A percentile compares a stretch with the other conserved stretches of the same genome.
phyloP scores from a whole-genome alignment of 2,113 vertebrate species.

The Nibea albiflora region DNA sequence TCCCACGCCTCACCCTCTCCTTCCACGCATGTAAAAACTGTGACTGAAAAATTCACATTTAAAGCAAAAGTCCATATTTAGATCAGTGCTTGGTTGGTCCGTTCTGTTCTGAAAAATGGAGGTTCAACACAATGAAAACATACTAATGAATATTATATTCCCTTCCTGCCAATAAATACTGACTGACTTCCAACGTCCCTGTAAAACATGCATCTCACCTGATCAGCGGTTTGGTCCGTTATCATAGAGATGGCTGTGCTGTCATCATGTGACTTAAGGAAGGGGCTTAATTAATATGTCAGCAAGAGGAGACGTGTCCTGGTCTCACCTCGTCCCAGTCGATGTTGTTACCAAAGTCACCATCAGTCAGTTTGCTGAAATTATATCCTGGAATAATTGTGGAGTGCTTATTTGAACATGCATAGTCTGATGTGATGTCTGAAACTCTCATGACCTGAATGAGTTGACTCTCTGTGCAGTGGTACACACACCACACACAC shows the following conservation, averaged over 20 bases:
- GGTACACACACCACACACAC: too few species aligned
- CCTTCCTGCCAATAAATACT: too few species aligned
- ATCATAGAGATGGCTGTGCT: slow-evolving; percentile 15
- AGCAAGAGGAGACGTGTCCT: not conserved
- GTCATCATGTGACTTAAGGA: not conserved
- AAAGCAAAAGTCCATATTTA: too few species aligned
- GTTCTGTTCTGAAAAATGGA: too few species aligned
- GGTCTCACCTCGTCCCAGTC: not conserved
- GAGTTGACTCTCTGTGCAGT: not conserved
- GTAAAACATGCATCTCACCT: not conserved
- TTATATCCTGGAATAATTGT: not conserved
- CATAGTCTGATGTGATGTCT: not conserved
- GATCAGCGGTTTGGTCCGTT: not conserved
- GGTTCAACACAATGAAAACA: too few species aligned
- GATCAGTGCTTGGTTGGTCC: too few species aligned
- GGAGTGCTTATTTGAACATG: not conserved
- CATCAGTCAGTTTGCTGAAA: not conserved
- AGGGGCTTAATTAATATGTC: slow-evolving; percentile 18
- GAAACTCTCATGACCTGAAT: not conserved
- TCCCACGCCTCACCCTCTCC: too few species aligned
- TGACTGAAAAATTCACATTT: too few species aligned
- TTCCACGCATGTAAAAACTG: too few species aligned
- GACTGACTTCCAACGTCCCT: too few species aligned
- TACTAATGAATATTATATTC: too few species aligned
- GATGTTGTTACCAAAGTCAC: not conserved